Evolutionary conservation across 2,888 invertebrate species (phyloP).

Genomic region (Anthrax anthrax): DNA sequence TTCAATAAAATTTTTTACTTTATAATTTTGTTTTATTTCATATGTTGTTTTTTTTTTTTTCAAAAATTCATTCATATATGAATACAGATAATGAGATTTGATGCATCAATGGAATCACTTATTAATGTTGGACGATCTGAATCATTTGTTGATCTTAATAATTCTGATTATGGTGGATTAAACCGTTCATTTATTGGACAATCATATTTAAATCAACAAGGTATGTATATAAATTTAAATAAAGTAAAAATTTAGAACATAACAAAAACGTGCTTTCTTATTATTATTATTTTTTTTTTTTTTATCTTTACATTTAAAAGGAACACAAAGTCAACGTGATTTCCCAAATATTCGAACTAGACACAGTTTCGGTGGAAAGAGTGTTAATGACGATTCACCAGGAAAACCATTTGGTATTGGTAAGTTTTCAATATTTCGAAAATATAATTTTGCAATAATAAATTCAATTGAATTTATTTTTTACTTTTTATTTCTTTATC

Average conservation of each 20-base stretch:
- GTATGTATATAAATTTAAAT: conserved; percentile 15
- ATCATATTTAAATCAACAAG: conserved; percentile 24
- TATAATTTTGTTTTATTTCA: neutral
- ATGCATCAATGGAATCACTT: conserved; percentile 64
- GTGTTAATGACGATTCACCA: conserved; percentile 38
- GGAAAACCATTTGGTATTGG: conserved; percentile 74
- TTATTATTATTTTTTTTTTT: neutral
- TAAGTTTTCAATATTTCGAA: conserved; percentile 36
- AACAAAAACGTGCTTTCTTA: neutral
- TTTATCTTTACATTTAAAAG: neutral
- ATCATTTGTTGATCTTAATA: conserved; percentile 69
- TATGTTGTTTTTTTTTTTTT: neutral
- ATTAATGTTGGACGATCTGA: conserved; percentile 63
- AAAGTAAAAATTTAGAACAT: neutral
- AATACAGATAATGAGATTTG: conserved; percentile 61
- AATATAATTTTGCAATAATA: conserved; percentile 1
- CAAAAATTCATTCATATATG: neutral
- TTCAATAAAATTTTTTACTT: conserved; percentile 4
- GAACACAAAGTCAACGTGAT: conserved; percentile 17
- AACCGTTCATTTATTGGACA: conserved; percentile 12
- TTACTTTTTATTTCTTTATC: too few species aligned
- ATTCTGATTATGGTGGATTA: conserved; percentile 36
- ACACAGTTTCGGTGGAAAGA: conserved; percentile 46
- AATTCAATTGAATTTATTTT: conserved; percentile 1
- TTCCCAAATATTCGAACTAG: conserved; percentile 28